Evolutionary conservation across 2,888 invertebrate genomes (phyloP).

Genomic region (Teleiodes luculella): DNA sequence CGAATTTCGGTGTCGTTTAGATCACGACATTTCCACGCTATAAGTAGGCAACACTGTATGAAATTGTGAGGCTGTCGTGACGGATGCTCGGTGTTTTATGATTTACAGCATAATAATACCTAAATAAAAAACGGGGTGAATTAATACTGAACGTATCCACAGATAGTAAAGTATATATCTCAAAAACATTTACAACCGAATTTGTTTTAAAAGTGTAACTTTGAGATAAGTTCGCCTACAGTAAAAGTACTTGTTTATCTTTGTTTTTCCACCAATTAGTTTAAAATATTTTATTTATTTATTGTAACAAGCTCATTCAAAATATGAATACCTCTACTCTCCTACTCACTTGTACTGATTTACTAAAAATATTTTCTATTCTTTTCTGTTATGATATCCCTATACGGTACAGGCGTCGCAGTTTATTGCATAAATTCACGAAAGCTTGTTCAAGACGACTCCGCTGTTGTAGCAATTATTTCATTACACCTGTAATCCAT

Average conservation of each 20-base stretch:
- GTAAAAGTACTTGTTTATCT: too few relatives aligned
- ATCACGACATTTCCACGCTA: constrained; percentile 31
- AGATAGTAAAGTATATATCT: too few relatives aligned
- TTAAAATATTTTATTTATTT: too few relatives aligned
- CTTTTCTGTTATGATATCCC: not conserved
- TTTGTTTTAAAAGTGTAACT: too few relatives aligned
- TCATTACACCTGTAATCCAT: constrained; percentile 39
- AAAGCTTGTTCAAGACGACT: constrained; percentile 21
- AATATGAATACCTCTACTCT: too few relatives aligned
- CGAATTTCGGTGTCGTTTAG: constrained; percentile 33
- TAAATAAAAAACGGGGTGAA: too few relatives aligned
- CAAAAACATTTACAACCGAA: too few relatives aligned
- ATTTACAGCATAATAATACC: not conserved
- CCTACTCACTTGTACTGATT: too few relatives aligned
- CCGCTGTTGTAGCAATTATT: constrained; percentile 33
- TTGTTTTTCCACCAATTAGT: too few relatives aligned
- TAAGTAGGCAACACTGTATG: constrained; percentile 12
- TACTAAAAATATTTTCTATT: not conserved
- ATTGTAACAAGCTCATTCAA: too few relatives aligned
- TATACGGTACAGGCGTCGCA: not conserved
- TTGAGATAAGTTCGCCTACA: too few relatives aligned
- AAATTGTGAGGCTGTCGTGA: constrained; percentile 6
- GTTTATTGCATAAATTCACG: constrained; percentile 15
- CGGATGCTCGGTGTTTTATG: not conserved
- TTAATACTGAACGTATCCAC: too few relatives aligned